Evolutionary conservation across 2,113 vertebrate species (phyloP).

Genomic region (Pseudorhombus dupliciocellatus): DNA sequence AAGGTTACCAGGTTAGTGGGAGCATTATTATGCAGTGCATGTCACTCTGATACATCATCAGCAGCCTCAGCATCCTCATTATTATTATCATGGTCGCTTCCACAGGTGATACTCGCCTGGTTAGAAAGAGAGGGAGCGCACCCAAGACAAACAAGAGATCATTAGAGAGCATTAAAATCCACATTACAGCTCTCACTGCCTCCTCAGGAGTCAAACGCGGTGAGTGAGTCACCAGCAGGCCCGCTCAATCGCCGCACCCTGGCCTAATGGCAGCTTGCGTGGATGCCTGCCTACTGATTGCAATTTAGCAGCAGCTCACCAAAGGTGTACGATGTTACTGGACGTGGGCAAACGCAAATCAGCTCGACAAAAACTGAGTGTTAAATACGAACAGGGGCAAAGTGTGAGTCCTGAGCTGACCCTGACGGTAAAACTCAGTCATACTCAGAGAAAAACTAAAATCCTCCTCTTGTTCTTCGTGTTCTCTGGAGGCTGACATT

Average conservation of each 20-base stretch:
- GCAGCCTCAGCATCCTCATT: slow-evolving; percentile 35
- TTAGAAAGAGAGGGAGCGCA: slow-evolving; percentile 16
- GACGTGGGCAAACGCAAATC: slow-evolving; percentile 56
- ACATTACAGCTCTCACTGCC: slow-evolving; percentile 74
- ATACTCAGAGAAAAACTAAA: slow-evolving; percentile 5
- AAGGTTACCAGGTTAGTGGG: slow-evolving; percentile 62
- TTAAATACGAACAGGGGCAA: slow-evolving; percentile 44
- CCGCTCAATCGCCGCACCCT: slow-evolving; percentile 33
- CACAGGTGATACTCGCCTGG: slow-evolving; percentile 62
- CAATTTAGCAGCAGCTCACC: slow-evolving; percentile 56
- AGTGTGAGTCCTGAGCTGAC: slow-evolving; percentile 41
- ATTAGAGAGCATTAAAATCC: slow-evolving; percentile 80
- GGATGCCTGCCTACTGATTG: slow-evolving; percentile 67
- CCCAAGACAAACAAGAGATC: slow-evolving; percentile 61
- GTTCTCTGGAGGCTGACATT: slow-evolving; percentile 48
- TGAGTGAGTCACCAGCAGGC: slow-evolving; percentile 66
- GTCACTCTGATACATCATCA: slow-evolving; percentile 49
- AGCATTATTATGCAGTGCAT: slow-evolving; percentile 27
- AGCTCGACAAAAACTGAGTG: slow-evolving; percentile 11
- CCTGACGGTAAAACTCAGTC: slow-evolving; percentile 14
- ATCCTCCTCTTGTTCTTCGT: slow-evolving; percentile 14
- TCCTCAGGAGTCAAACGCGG: slow-evolving; percentile 60
- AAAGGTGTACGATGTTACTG: slow-evolving; percentile 49
- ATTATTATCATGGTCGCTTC: slow-evolving; percentile 41
- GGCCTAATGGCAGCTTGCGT: slow-evolving; percentile 58